A percentile compares a stretch with the other conserved stretches of the same genome.
phyloP scores from a whole-genome alignment of 2,797 vertebrate species.

The Clarias laeviceps region DNA sequence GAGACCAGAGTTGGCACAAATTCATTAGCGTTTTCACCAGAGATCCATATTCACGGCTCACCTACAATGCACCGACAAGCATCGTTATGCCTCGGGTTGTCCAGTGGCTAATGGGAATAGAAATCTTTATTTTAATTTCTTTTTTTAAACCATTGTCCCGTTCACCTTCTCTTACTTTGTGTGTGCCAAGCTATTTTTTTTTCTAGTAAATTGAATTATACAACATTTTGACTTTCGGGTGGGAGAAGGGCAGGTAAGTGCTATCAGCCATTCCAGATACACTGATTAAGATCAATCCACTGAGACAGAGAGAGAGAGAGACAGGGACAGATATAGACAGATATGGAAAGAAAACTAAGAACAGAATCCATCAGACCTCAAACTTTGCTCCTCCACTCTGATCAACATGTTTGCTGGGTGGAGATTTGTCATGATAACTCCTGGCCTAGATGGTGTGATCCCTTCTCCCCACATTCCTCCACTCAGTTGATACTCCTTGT shows the following conservation, averaged over 20 bases:
- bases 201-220: conserved; percentile 60
- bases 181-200: conserved; percentile 40
- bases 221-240: conserved; percentile 61
- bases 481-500: conserved; percentile 66
- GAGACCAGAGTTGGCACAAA: conserved; percentile 19
- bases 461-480: conserved; percentile 40
- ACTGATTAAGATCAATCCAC: conserved; percentile 61
- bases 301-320: conserved; percentile 31
- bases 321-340: conserved; percentile 20
- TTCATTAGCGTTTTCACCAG: conserved; percentile 1
- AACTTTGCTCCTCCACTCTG: conserved; percentile 67
- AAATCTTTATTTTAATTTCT: conserved; percentile 42
- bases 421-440: conserved; percentile 72
- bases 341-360: conserved; percentile 25
- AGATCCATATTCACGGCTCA: conserved; percentile 19
- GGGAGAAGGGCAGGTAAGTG: conserved; percentile 56
- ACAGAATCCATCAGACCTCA: conserved; percentile 63
- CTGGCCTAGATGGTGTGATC: conserved; percentile 75
- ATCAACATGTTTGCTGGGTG: conserved; percentile 77
- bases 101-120: conserved; percentile 30
- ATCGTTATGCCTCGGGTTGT: conserved; percentile 17
- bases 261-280: conserved; percentile 60
- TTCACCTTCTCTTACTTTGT: conserved; percentile 32
- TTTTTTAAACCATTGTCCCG: conserved; percentile 10
- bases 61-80: conserved; percentile 24